Conservation (phyloP, 2,797 vertebrate genomes). For the Gymnothorax reevesii region DNA sequence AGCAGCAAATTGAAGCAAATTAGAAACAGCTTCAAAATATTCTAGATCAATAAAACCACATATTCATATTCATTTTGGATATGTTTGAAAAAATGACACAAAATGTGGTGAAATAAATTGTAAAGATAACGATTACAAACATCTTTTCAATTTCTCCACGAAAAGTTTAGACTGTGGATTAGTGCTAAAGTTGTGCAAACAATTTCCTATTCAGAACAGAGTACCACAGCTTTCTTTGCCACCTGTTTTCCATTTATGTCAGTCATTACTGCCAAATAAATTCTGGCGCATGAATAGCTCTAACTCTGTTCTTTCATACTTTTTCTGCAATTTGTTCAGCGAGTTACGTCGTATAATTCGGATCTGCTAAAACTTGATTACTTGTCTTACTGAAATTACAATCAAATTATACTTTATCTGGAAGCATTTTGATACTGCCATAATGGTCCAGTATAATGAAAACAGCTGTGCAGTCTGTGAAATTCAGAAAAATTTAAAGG, state of each 20-base stretch:
- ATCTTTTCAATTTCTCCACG: not conserved
- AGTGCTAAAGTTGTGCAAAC: conserved; percentile 1
- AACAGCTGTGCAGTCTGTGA: conserved; percentile 41
- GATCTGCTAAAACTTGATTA: conserved; percentile 59
- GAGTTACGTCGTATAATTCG: conserved; percentile 58
- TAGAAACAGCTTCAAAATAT: not conserved
- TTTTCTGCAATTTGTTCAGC: conserved; percentile 62
- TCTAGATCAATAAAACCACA: not conserved
- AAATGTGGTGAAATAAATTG: not conserved
- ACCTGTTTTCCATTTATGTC: conserved; percentile 62
- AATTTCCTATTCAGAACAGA: conserved; percentile 6
- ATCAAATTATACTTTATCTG: conserved; percentile 71
- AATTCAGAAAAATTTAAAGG: conserved; percentile 11
- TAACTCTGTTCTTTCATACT: conserved; percentile 52
- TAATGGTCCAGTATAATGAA: conserved; percentile 36
- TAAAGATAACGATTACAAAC: not conserved
- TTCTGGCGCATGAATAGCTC: not conserved
- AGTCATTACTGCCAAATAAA: conserved; percentile 54
- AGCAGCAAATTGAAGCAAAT: not conserved
- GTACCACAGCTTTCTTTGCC: conserved; percentile 7
- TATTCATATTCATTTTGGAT: not conserved
- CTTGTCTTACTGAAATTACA: conserved; percentile 72
- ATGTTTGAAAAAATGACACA: not conserved
- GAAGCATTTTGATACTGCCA: conserved; percentile 49
- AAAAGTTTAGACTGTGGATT: not conserved